Evolutionary conservation across 2,797 vertebrate genomes (phyloP).

Genomic region (Enteromius treurensis): DNA sequence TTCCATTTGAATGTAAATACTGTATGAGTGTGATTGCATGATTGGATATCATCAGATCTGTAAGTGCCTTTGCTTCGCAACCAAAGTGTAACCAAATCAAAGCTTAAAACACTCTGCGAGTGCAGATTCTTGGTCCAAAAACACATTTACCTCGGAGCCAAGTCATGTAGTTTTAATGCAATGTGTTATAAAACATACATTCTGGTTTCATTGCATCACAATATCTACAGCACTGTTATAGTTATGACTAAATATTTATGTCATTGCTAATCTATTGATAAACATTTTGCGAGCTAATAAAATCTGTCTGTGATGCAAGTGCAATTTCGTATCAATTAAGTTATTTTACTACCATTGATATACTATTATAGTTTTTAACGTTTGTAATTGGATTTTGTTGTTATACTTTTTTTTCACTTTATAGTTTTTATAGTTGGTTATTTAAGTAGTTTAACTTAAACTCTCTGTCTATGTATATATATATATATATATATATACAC

Average conservation of each 20-base stretch:
- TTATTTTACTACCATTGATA: too few relatives aligned
- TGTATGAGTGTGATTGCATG: neutral
- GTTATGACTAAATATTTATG: neutral
- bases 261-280: neutral
- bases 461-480: too few relatives aligned
- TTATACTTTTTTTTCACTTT: too few relatives aligned
- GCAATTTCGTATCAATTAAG: neutral
- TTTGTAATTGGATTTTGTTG: too few relatives aligned
- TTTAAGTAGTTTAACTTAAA: too few relatives aligned
- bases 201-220: neutral
- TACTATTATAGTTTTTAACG: too few relatives aligned
- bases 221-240: neutral
- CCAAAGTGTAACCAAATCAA: constrained; percentile 4
- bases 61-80: constrained; percentile 37
- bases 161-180: neutral
- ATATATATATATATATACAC: too few relatives aligned
- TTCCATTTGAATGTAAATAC: neutral
- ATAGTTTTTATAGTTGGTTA: too few relatives aligned
- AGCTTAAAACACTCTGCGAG: neutral
- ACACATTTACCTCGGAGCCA: neutral
- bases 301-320: constrained; percentile 9
- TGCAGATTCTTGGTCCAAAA: neutral
- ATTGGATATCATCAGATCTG: neutral
- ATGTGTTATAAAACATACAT: neutral
- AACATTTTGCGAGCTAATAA: neutral